Evolutionary conservation across 2,797 vertebrate genomes (phyloP).

Genomic region (Acipenser oxyrinchus): DNA sequence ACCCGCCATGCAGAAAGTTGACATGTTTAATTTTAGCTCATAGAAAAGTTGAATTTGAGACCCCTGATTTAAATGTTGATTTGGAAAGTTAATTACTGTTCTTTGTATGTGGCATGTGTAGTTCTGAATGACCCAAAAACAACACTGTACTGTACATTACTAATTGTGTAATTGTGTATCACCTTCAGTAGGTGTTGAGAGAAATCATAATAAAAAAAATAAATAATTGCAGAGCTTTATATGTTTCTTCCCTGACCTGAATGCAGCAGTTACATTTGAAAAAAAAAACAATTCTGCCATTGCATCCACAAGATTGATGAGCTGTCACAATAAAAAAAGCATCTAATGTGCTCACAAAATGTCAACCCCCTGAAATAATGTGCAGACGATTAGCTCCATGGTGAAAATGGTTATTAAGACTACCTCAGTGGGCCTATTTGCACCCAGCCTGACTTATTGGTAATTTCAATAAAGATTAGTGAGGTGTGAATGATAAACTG

Average conservation of each 20-base stretch:
- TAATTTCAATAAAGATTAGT: conserved; percentile 44
- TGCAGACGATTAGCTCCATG: conserved; percentile 46
- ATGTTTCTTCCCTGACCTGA: too few species aligned
- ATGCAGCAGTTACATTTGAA: background rate
- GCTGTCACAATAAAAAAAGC: conserved; percentile 25
- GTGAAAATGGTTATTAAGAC: conserved; percentile 48
- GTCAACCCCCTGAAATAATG: conserved; percentile 50
- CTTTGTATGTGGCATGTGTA: too few species aligned
- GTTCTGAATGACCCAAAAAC: too few species aligned
- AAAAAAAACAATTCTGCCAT: background rate
- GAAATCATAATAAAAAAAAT: background rate
- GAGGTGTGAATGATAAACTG: conserved; percentile 44
- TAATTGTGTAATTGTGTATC: too few species aligned
- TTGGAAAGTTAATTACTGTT: too few species aligned
- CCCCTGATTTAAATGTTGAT: too few species aligned
- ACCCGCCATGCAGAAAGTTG: too few species aligned
- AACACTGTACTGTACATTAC: too few species aligned
- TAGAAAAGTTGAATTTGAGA: too few species aligned
- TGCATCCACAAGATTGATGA: conserved; percentile 28
- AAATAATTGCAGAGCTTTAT: background rate
- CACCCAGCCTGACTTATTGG: conserved; percentile 32
- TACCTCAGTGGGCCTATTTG: conserved; percentile 45
- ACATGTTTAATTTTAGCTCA: too few species aligned
- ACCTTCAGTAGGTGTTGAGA: too few species aligned
- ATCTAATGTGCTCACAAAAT: conserved; percentile 39